Base-by-base conservation (phyloP, 2,888 invertebrate species). In the Melanargia galathea region DNA sequence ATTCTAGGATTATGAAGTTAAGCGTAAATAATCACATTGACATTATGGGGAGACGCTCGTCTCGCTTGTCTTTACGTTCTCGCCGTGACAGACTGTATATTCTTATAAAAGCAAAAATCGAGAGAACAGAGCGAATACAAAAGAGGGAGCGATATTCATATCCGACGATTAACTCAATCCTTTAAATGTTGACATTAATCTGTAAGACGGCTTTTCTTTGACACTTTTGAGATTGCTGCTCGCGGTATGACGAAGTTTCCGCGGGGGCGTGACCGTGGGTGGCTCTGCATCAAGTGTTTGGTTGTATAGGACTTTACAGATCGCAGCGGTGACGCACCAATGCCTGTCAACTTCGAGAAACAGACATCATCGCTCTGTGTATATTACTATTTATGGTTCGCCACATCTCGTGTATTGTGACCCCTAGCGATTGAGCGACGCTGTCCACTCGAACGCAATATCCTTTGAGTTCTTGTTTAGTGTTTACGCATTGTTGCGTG, bases 331-430 rank as follows among this genome's bases (percentile, higher is more conserved):
- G 90, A 88, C 87, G 84, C 87, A 89, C 70, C 65, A 40, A 33
- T 54, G 62, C 35, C 54, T 60, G 68, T 70, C 71, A 68, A 69
- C 62, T 70, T 65, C 57, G 68, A 68, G 67, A 66, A 68, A 66
- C 65, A 71, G 70, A 71, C 66, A 64, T 63, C 64, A 64, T 65
- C 49, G 62, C 38, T 54, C 62, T 66, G 70, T 71, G 62, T 71
- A 65, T 71, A 83, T 81, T 81, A 77, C 89, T 85, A 84, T 87
- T 84, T 89, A 86, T 79, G 87, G 87, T 70, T 67, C 65, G 68
- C 64, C 70, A 69, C 76, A 76, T 52, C 54, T 62, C 76, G 64
- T 63, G 62, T 59, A 54, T 60, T 59, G 52, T 61, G 65, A 59
- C 63, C 64, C 73, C 74, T 71, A 72, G 69, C 75, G 73, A 75